phyloP scores from a whole-genome alignment of 2,113 vertebrate species.

The Amphiprion ocellaris region DNA sequence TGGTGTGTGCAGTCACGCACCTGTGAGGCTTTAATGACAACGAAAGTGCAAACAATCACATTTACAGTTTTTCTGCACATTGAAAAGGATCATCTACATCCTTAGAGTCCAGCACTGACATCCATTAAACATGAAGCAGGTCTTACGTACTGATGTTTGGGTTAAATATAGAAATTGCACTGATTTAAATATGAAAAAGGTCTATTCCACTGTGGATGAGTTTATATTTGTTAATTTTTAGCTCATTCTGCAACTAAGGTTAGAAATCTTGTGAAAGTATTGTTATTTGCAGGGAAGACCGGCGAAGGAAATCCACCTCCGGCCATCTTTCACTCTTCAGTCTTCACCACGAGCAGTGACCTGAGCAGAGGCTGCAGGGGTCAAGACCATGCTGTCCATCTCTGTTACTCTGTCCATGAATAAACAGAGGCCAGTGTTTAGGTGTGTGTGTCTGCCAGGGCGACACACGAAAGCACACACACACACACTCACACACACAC shows the following conservation, averaged over 20 bases:
- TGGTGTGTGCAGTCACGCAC: slow-evolving; percentile 45
- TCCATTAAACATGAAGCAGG: slow-evolving; percentile 19
- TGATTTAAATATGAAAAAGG: background rate
- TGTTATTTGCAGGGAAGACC: too few species aligned
- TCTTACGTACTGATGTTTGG: background rate
- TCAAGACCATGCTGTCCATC: slow-evolving; percentile 67
- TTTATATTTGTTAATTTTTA: background rate
- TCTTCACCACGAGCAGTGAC: slow-evolving; percentile 63
- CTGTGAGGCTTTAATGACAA: background rate
- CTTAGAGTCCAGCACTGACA: background rate
- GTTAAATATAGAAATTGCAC: background rate
- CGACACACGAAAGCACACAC: slow-evolving; percentile 33
- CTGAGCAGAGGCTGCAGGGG: slow-evolving; percentile 54
- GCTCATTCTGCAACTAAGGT: background rate
- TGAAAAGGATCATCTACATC: background rate
- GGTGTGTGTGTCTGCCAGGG: slow-evolving; percentile 60
- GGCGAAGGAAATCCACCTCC: slow-evolving; percentile 26
- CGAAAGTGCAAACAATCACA: slow-evolving; percentile 10
- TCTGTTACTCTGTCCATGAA: slow-evolving; percentile 58
- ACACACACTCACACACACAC: slow-evolving; percentile 36
- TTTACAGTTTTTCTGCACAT: background rate
- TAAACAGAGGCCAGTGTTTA: slow-evolving; percentile 65
- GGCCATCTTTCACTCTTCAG: slow-evolving; percentile 43
- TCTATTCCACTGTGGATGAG: background rate
- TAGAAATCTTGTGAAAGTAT: slow-evolving; percentile 12